Conservation (phyloP, 2,113 vertebrate species). For the Prinia subflava region DNA sequence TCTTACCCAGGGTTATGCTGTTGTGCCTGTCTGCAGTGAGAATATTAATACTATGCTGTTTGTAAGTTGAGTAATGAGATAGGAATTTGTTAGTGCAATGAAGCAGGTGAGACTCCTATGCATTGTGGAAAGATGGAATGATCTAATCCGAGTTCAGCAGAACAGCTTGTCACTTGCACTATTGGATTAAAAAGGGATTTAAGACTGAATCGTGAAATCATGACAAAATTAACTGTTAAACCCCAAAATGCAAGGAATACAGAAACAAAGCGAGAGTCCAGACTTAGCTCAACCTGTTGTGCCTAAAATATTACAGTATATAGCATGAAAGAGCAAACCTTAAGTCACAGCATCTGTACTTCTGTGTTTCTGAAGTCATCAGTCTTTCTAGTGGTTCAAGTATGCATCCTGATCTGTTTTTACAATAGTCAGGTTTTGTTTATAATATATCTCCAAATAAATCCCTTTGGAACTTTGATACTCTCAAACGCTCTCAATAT, state of each 20-base stretch:
- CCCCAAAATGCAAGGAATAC: not conserved
- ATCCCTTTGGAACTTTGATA: constrained; percentile 44
- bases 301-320: constrained; percentile 53
- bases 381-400: not conserved
- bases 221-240: constrained; percentile 15
- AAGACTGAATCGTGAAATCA: constrained; percentile 5
- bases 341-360: not conserved
- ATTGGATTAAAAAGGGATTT: constrained; percentile 71
- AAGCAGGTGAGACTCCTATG: constrained; percentile 56
- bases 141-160: not conserved
- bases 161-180: constrained; percentile 74
- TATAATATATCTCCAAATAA: constrained; percentile 16
- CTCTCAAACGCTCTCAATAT: constrained; percentile 40
- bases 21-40: constrained; percentile 84
- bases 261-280: not conserved
- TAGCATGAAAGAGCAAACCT: constrained; percentile 23
- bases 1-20: constrained; percentile 84
- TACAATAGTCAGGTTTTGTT: constrained; percentile 28
- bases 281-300: constrained; percentile 52
- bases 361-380: constrained; percentile 10
- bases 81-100: constrained; percentile 52
- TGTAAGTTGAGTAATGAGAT: constrained; percentile 62
- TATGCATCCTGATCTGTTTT: not conserved
- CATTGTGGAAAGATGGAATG: not conserved
- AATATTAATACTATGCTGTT: constrained; percentile 70